These are phyloP conservation scores for Papilio gigon DNA, from an alignment of 2,888 invertebrate species.

Conservation along the genomic window DNA sequence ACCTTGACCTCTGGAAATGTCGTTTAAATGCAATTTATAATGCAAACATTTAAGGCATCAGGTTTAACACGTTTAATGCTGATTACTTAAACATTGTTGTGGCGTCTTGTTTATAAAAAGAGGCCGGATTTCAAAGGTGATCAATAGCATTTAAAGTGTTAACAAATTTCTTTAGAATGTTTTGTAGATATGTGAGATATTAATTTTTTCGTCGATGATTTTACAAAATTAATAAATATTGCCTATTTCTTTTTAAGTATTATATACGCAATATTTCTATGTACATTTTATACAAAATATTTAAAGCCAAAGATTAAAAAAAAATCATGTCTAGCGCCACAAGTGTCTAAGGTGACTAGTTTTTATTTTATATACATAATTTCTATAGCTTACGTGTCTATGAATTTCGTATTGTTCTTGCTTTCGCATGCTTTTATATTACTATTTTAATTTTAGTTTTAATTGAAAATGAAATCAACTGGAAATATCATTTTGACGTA, in stretches of 20 bases:
- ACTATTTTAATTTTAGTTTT: not conserved
- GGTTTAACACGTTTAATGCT: conserved; percentile 1
- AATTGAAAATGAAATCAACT: too few species aligned
- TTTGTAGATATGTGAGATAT: conserved; percentile 27
- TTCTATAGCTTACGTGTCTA: not conserved
- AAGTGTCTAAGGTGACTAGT: too few species aligned
- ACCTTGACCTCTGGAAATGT: not conserved
- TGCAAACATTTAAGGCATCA: not conserved
- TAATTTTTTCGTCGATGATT: not conserved
- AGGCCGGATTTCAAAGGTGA: too few species aligned
- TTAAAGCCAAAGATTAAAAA: not conserved
- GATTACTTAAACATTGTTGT: not conserved
- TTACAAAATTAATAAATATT: not conserved
- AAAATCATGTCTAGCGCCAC: not conserved
- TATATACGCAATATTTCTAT: not conserved
- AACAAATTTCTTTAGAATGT: not conserved
- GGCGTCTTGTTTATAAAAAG: too few species aligned
- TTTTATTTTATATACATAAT: not conserved
- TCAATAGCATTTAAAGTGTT: conserved; percentile 7
- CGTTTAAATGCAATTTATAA: conserved; percentile 4
- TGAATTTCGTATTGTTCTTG: not conserved
- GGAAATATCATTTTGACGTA: too few species aligned
- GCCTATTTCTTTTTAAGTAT: not conserved
- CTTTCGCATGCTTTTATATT: not conserved
- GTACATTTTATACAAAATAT: not conserved